Conservation (phyloP, 2,113 vertebrate species). For the Paramisgurnus dabryanus region DNA sequence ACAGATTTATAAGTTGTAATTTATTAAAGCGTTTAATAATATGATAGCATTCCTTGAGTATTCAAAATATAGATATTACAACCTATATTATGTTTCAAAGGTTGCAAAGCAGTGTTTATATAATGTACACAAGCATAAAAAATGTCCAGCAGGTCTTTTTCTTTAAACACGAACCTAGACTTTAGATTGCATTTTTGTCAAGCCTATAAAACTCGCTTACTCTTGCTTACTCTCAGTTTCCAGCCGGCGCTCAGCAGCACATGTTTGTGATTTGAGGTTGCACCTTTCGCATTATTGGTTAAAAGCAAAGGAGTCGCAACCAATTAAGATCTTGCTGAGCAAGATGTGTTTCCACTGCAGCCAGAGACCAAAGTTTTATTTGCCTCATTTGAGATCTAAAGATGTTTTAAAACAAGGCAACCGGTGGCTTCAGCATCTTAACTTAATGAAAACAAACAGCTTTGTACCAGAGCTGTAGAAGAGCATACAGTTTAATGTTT, state of each 20-base stretch:
- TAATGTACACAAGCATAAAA: not conserved
- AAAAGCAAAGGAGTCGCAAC: conserved; percentile 42
- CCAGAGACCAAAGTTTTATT: conserved; percentile 70
- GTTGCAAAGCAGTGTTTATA: no score
- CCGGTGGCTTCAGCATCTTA: conserved; percentile 48
- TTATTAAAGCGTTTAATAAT: no score
- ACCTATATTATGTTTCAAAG: no score
- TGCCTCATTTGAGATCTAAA: conserved; percentile 61
- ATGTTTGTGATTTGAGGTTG: conserved; percentile 53
- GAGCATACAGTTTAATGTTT: not conserved
- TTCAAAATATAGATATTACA: no score
- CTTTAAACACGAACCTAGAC: no score
- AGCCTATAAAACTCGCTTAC: conserved; percentile 13
- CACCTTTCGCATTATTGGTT: conserved; percentile 29
- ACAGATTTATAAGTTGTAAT: no score
- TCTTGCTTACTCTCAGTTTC: conserved; percentile 7
- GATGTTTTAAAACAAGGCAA: conserved; percentile 47
- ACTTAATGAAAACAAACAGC: conserved; percentile 52
- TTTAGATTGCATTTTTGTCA: not conserved
- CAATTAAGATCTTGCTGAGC: conserved; percentile 71
- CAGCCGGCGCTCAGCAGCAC: conserved; percentile 42
- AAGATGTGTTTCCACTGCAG: conserved; percentile 56
- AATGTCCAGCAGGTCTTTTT: not conserved
- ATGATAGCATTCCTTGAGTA: no score
- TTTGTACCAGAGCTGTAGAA: not conserved